Evolutionary conservation across 2,888 invertebrate species (phyloP).

Genomic region (Zhuqinia jingwanae): DNA sequence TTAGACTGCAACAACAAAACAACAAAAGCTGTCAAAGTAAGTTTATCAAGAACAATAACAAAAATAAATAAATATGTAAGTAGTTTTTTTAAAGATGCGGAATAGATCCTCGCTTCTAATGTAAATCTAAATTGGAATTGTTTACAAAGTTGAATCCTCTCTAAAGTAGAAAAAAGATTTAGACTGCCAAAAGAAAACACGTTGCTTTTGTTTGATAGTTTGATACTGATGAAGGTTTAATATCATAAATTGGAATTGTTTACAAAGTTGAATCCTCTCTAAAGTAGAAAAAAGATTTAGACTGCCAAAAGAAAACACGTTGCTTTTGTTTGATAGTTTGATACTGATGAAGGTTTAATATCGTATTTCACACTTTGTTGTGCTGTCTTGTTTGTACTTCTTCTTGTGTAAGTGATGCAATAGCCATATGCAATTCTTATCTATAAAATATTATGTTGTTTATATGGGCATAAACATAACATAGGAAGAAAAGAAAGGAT

Average conservation of each 20-base stretch:
- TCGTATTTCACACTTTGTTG: conserved; percentile 36
- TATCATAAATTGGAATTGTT: conserved; percentile 33
- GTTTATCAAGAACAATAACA: not conserved
- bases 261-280: conserved; percentile 21
- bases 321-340: no score
- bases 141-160: conserved; percentile 24
- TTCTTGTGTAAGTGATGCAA: not conserved
- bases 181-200: no score
- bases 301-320: no score
- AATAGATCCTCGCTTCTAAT: not conserved
- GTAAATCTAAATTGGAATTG: conserved; percentile 36
- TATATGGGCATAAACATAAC: not conserved
- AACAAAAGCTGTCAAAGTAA: not conserved
- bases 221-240: not conserved
- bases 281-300: no score
- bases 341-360: not conserved
- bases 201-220: no score
- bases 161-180: no score
- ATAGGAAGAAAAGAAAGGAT: conserved; percentile 11
- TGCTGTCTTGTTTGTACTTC: not conserved
- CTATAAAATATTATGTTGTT: not conserved
- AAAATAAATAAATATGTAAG: no score
- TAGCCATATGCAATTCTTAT: not conserved
- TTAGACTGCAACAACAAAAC: no score
- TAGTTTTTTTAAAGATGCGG: conserved; percentile 1